Percentiles rank a stretch among this genome's conserved stretches.
Conservation (phyloP, 2,888 invertebrate species). For the Drosophila dives region DNA sequence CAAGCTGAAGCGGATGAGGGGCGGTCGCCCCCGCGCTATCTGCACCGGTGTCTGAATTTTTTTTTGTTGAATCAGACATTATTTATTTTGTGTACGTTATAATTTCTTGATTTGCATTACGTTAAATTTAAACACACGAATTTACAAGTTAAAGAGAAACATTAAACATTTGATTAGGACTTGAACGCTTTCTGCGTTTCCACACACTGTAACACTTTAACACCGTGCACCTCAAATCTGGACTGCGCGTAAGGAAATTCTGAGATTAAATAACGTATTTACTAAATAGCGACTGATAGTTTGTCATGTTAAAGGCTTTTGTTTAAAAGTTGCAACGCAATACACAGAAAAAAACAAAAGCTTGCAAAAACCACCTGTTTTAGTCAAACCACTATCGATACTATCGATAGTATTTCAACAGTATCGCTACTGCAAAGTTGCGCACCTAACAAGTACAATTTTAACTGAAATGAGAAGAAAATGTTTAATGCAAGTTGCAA, state of each 20-base stretch:
- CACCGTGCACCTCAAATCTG: slow-evolving; percentile 15
- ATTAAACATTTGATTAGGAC: slow-evolving; percentile 35
- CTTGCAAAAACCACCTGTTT: slow-evolving; percentile 49
- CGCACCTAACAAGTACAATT: neutral
- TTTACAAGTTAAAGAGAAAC: slow-evolving; percentile 20
- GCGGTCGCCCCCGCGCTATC: slow-evolving; percentile 1
- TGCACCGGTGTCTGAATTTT: slow-evolving; percentile 12
- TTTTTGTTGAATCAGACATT: slow-evolving; percentile 34
- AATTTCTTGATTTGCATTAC: slow-evolving; percentile 32
- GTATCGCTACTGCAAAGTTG: neutral
- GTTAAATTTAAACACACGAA: slow-evolving; percentile 15
- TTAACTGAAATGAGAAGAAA: neutral
- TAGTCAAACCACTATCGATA: slow-evolving; percentile 18
- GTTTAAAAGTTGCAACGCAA: slow-evolving; percentile 29
- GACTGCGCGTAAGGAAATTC: neutral
- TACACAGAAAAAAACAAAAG: slow-evolving; percentile 16
- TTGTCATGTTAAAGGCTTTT: neutral
- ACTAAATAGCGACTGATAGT: neutral
- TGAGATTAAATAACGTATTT: slow-evolving; percentile 1
- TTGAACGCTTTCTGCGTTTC: slow-evolving; percentile 37
- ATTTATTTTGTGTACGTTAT: slow-evolving; percentile 25
- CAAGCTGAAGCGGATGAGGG: neutral
- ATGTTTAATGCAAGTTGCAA: neutral
- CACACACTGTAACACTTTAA: slow-evolving; percentile 14
- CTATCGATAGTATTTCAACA: neutral